Percentiles rank a stretch among this genome's conserved stretches.
Evolutionary conservation across 2,113 vertebrate species (phyloP).

Genomic region (Fregata magnificens): DNA sequence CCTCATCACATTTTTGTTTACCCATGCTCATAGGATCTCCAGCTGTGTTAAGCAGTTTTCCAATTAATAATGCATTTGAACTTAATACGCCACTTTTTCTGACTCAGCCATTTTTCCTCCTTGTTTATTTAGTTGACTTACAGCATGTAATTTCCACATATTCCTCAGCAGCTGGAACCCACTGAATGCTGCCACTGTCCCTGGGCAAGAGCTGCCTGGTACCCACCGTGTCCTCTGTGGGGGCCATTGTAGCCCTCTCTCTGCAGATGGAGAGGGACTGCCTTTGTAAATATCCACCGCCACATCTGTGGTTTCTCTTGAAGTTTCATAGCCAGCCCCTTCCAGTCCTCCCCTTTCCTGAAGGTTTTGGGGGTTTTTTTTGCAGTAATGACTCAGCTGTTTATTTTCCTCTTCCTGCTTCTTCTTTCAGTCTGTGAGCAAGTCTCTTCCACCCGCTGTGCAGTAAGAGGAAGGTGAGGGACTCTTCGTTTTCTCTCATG

Average conservation of each 20-base stretch:
- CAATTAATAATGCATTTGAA: constrained; percentile 21
- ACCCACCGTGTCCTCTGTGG: background rate
- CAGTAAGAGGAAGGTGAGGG: background rate
- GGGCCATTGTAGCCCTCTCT: background rate
- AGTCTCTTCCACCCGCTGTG: background rate
- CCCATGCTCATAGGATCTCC: background rate
- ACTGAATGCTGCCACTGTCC: constrained; percentile 38
- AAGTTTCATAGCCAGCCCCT: background rate
- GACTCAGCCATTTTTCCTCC: constrained; percentile 28
- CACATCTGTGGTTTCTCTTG: background rate
- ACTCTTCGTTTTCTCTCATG: background rate
- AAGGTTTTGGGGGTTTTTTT: background rate
- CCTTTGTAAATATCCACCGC: background rate
- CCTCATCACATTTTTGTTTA: constrained; percentile 2
- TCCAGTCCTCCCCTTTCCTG: background rate
- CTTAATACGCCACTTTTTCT: background rate
- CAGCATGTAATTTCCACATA: constrained; percentile 16
- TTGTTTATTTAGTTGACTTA: constrained; percentile 28
- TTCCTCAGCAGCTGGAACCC: constrained; percentile 29
- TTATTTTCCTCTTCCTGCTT: constrained; percentile 11
- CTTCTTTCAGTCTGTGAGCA: background rate
- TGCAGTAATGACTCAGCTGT: background rate
- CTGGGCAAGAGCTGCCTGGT: background rate
- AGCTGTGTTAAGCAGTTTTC: constrained; percentile 19
- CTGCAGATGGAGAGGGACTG: background rate